Base-by-base conservation (phyloP, 2,113 vertebrate genomes). In the Salvelinus namaycush region DNA sequence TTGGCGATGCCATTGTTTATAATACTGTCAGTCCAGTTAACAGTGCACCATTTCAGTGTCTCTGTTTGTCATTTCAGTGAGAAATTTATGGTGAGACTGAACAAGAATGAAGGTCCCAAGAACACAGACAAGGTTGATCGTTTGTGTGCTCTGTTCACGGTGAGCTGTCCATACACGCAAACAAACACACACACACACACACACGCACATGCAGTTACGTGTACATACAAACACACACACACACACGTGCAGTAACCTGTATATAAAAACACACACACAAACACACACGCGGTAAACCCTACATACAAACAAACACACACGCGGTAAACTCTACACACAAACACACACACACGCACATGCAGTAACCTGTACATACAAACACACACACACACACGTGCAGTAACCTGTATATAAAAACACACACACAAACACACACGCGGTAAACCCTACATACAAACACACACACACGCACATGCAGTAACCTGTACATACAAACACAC, bases 71-170 rank as follows among this genome's bases (percentile, higher is more conserved):
- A 84, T 92, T 93, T 77, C 85, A 99, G 98, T 87, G 98, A 99
- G 92, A 96, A 95, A 86, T 99, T 99, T 89, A 94, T 99, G 95
- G 97, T 98, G 85, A 94, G 94, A 84, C 92, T 99, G 80, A 99
- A 99, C 95, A 99, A 99, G 93, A 99, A 97, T 0, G 98, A 97
- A 86, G 97, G 95, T 18, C 96, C 97, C 5, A 97, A 95, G 89
- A 99, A 98, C 80, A 96, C 96, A 0, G 97, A 98, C 92, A 98
- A 98, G 91, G 94, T 96, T 79, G 97, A 99, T 73, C 90, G 96
- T 31, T 95, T 97, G 90, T 98, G 96, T 77, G 95, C 97, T 0
- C 94, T 99, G 74, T 99, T 99, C 89, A 99, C 97, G 91, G 98
- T 99, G 96, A 79, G 70, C 68, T n/a, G 14, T 39, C 60, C 54